phyloP scores from a whole-genome alignment of 1,140 invertebrate species.

The Cyphomyrmex costatus region DNA sequence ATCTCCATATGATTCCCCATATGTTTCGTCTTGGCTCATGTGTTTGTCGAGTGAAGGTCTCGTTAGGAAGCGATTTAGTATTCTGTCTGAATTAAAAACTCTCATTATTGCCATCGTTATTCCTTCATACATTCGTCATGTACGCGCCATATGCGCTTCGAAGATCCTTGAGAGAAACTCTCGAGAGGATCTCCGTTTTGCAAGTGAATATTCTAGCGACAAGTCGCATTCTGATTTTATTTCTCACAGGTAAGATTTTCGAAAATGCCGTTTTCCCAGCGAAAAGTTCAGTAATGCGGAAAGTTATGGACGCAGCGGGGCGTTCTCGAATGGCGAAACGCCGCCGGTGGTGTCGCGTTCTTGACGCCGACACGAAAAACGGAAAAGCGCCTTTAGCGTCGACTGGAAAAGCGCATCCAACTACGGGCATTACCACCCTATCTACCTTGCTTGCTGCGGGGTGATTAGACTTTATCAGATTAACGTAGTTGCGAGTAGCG shows the following conservation, averaged over 20 bases:
- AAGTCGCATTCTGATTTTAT: neutral
- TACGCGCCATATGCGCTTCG: neutral
- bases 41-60: neutral
- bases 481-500: constrained; percentile 62
- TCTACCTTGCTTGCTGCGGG: constrained; percentile 69
- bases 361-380: constrained; percentile 79
- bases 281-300: constrained; percentile 24
- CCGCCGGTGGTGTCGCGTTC: constrained; percentile 64
- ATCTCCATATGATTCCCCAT: constrained; percentile 45
- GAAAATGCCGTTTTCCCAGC: neutral
- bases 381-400: constrained; percentile 82
- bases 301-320: constrained; percentile 6
- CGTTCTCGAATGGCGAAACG: neutral
- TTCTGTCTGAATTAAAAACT: neutral
- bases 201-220: neutral
- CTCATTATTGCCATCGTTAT: constrained; percentile 2
- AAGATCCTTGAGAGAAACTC: neutral
- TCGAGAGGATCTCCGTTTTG: neutral
- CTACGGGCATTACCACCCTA: constrained; percentile 80
- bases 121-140: neutral
- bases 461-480: constrained; percentile 83
- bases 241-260: neutral
- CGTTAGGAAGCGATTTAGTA: constrained; percentile 23
- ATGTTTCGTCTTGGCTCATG: constrained; percentile 13
- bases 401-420: constrained; percentile 82